These are phyloP conservation scores for Rhinoderma darwinii DNA, from an alignment of 2,113 vertebrate genomes.

Conservation along the genomic window DNA sequence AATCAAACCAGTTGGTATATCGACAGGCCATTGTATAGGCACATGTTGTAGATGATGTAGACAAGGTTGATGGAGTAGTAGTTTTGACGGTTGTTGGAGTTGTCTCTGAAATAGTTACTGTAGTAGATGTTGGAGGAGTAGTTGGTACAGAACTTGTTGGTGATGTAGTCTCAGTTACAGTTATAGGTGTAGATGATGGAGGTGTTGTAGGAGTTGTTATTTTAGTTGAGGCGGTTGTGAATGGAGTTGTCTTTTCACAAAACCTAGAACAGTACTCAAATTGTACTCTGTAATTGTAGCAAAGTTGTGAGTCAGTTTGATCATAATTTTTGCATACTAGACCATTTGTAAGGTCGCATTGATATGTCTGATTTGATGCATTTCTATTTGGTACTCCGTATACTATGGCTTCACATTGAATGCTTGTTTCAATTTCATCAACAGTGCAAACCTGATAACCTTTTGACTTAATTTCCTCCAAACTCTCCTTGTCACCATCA, in stretches of 20 bases:
- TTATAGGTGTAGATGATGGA: not conserved
- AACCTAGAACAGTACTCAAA: conserved; percentile 26
- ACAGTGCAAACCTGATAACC: not conserved
- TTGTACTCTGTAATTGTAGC: conserved; percentile 23
- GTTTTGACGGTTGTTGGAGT: not conserved
- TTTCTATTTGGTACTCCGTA: not conserved
- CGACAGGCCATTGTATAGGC: conserved; percentile 18
- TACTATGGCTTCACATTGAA: conserved; percentile 5
- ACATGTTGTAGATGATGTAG: not conserved
- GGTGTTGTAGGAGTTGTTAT: not conserved
- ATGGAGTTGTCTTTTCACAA: conserved; percentile 21
- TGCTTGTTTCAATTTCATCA: conserved; percentile 8
- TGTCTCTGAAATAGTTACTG: not conserved
- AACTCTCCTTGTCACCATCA: conserved; percentile 22
- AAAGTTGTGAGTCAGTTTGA: not conserved
- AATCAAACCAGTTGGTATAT: conserved; percentile 38
- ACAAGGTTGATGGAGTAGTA: not conserved
- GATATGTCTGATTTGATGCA: not conserved
- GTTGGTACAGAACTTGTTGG: not conserved
- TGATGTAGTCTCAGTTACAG: not conserved
- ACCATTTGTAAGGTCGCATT: conserved; percentile 18
- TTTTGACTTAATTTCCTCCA: conserved; percentile 11
- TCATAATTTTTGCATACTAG: not conserved
- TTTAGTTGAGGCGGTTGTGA: not conserved
- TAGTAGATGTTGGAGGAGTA: not conserved